phyloP scores from a whole-genome alignment of 2,797 vertebrate genomes.

The Hipposideros larvatus region DNA sequence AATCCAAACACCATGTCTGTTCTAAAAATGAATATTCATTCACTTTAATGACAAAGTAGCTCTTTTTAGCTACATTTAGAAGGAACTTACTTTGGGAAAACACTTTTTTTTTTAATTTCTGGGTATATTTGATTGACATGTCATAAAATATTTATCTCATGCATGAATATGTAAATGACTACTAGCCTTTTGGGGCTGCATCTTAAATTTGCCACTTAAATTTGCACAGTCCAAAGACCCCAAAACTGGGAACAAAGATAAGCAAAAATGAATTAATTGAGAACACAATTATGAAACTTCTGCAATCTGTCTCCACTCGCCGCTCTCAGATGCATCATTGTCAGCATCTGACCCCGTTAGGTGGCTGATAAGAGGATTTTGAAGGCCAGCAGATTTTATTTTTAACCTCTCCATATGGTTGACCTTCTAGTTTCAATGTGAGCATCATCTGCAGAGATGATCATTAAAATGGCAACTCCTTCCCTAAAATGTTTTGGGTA shows the following conservation, averaged over 20 bases:
- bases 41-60: slow-evolving; percentile 79
- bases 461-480: slow-evolving; percentile 68
- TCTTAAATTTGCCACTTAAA: slow-evolving; percentile 49
- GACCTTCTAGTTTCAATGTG: slow-evolving; percentile 75
- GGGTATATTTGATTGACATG: slow-evolving; percentile 50
- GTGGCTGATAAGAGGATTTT: slow-evolving; percentile 78
- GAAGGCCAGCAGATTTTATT: slow-evolving; percentile 82
- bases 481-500: slow-evolving; percentile 75
- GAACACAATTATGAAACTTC: slow-evolving; percentile 65
- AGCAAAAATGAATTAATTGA: slow-evolving; percentile 45
- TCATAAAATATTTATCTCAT: slow-evolving; percentile 38
- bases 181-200: background rate
- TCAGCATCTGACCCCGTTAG: slow-evolving; percentile 77
- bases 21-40: slow-evolving; percentile 82
- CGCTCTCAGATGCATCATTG: slow-evolving; percentile 62
- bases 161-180: slow-evolving; percentile 40
- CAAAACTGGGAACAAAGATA: slow-evolving; percentile 67
- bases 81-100: slow-evolving; percentile 59
- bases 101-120: slow-evolving; percentile 56
- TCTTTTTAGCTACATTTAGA: slow-evolving; percentile 72
- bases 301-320: slow-evolving; percentile 68
- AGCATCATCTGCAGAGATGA: slow-evolving; percentile 72
- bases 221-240: slow-evolving; percentile 37
- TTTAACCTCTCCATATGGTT: slow-evolving; percentile 81
- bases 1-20: slow-evolving; percentile 77